phyloP scores from a whole-genome alignment of 2,113 vertebrate species.

The Brachypodius melanocephalos region DNA sequence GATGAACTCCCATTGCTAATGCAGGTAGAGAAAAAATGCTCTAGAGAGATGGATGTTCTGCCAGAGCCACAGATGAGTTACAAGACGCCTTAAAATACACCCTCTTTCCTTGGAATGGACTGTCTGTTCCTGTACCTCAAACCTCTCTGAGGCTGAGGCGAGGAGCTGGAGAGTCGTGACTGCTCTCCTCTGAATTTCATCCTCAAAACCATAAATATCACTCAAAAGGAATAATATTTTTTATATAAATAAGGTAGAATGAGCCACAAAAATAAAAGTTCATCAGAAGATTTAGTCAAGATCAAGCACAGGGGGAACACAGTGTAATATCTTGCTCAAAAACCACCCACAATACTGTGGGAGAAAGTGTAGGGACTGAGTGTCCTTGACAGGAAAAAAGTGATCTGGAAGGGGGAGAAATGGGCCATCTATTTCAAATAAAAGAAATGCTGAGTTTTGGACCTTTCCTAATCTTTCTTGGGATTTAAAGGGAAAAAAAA shows the following conservation, averaged over 20 bases:
- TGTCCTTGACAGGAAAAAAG: neutral
- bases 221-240: neutral
- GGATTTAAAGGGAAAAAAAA: neutral
- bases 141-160: neutral
- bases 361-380: neutral
- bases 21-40: neutral
- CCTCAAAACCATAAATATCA: neutral
- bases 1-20: neutral
- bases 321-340: neutral
- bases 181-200: neutral
- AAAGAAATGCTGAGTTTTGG: neutral
- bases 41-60: neutral
- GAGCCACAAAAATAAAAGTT: neutral
- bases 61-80: neutral
- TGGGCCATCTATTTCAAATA: neutral
- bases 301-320: neutral
- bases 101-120: neutral
- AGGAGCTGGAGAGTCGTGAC: neutral
- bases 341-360: rapidly evolving
- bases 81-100: neutral
- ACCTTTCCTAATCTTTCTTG: neutral
- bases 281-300: neutral
- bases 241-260: neutral
- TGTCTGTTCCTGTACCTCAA: neutral
- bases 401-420: neutral